These are phyloP conservation scores for Paratilapia polleni DNA, from an alignment of 2,113 vertebrate species.

Conservation along the genomic window DNA sequence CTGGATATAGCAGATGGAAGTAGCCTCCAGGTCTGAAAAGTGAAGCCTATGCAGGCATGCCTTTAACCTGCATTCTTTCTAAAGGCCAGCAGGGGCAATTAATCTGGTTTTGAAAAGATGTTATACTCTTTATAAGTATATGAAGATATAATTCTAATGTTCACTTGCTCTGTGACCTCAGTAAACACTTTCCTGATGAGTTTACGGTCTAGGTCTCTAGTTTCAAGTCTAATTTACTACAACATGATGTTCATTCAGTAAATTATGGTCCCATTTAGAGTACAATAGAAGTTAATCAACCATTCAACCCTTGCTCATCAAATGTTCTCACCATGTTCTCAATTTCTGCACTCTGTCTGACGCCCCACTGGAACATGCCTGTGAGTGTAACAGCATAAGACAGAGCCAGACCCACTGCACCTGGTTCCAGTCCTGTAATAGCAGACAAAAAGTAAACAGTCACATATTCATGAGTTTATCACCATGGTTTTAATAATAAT, in stretches of 20 bases:
- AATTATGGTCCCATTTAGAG: neutral
- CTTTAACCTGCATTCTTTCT: neutral
- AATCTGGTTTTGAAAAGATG: neutral
- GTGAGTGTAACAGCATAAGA: constrained; percentile 92
- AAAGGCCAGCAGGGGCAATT: neutral
- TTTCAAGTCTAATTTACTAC: neutral
- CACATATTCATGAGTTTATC: neutral
- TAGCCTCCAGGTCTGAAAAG: neutral
- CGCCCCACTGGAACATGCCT: constrained; percentile 97
- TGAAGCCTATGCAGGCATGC: neutral
- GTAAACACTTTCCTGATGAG: neutral
- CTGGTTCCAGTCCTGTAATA: constrained; percentile 84
- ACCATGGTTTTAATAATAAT: neutral
- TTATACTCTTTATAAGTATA: neutral
- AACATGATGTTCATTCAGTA: neutral
- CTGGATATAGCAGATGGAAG: neutral
- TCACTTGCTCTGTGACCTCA: neutral
- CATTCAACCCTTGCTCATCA: neutral
- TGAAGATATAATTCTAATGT: too few species aligned
- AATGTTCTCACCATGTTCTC: constrained; percentile 90
- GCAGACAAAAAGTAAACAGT: neutral
- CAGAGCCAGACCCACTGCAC: constrained; percentile 89
- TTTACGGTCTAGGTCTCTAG: neutral
- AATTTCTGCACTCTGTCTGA: constrained; percentile 94
- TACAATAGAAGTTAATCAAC: neutral